These are phyloP conservation scores for Poeciliopsis paucimaculata DNA, from an alignment of 2,797 vertebrate genomes.

Conservation along the genomic window DNA sequence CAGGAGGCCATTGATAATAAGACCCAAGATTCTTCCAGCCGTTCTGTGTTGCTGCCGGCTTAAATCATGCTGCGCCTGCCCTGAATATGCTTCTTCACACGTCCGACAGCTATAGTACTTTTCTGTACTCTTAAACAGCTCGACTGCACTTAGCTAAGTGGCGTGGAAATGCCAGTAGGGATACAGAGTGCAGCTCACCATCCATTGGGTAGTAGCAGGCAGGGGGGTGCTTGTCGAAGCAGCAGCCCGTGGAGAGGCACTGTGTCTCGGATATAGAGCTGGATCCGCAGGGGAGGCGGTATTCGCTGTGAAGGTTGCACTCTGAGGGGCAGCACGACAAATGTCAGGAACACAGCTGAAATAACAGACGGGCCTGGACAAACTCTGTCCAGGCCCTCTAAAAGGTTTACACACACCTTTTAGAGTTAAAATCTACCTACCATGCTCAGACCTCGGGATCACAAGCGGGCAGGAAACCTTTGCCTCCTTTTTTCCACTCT, in stretches of 20 bases:
- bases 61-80: conserved; percentile 39
- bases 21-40: conserved; percentile 64
- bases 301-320: conserved; percentile 75
- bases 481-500: conserved; percentile 57
- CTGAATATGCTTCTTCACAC: conserved; percentile 49
- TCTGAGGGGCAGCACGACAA: conserved; percentile 73
- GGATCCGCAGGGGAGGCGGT: conserved; percentile 76
- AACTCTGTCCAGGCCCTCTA: conserved; percentile 1
- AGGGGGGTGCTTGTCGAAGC: conserved; percentile 65
- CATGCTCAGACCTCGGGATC: conserved; percentile 43
- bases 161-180: conserved; percentile 54
- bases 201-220: conserved; percentile 83
- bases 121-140: conserved; percentile 41
- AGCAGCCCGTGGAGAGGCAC: conserved; percentile 80
- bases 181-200: conserved; percentile 68
- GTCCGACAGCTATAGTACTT: conserved; percentile 35
- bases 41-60: conserved; percentile 51
- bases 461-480: conserved; percentile 71
- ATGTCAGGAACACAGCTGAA: conserved; percentile 57
- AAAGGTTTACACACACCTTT: conserved; percentile 9
- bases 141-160: conserved; percentile 50
- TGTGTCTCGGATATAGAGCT: conserved; percentile 55
- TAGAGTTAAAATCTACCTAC: conserved; percentile 57
- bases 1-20: conserved; percentile 69
- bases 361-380: conserved; percentile 51